These are phyloP conservation scores for Acrocyrtus sp. DNA, from an alignment of 2,888 invertebrate species.

Conservation along the genomic window DNA sequence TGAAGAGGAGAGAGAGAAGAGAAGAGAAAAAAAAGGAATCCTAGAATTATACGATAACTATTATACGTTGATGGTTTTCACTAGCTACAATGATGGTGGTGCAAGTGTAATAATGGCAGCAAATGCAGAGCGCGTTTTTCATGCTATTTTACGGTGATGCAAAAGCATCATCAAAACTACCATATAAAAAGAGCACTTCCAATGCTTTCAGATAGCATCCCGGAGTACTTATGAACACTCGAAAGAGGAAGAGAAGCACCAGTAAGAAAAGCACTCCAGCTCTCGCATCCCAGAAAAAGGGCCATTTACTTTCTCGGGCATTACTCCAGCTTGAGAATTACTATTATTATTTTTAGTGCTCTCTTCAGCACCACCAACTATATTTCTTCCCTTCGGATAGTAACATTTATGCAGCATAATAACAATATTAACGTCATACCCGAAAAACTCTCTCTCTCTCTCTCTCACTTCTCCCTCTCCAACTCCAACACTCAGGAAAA, in stretches of 20 bases:
- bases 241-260: conserved; percentile 18
- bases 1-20: conserved; percentile 2
- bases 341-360: conserved; percentile 54
- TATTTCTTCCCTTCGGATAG: conserved; percentile 29
- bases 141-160: conserved; percentile 54
- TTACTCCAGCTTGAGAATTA: conserved; percentile 53
- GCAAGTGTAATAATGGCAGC: conserved; percentile 52
- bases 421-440: conserved; percentile 27
- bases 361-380: conserved; percentile 35
- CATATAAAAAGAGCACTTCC: conserved; percentile 44
- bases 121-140: conserved; percentile 52
- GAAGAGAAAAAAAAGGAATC: conserved; percentile 22
- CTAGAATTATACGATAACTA: conserved; percentile 52
- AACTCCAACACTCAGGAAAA: not conserved
- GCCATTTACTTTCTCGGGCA: conserved; percentile 53
- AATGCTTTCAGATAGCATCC: conserved; percentile 39
- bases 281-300: conserved; percentile 36
- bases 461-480: too few species aligned
- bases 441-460: too few species aligned
- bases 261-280: conserved; percentile 25
- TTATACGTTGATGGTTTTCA: conserved; percentile 52
- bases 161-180: conserved; percentile 54
- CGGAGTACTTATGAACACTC: conserved; percentile 37
- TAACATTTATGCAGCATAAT: conserved; percentile 42
- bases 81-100: conserved; percentile 51